Conservation (phyloP, 2,797 vertebrate genomes). For the Malurus splendens region DNA sequence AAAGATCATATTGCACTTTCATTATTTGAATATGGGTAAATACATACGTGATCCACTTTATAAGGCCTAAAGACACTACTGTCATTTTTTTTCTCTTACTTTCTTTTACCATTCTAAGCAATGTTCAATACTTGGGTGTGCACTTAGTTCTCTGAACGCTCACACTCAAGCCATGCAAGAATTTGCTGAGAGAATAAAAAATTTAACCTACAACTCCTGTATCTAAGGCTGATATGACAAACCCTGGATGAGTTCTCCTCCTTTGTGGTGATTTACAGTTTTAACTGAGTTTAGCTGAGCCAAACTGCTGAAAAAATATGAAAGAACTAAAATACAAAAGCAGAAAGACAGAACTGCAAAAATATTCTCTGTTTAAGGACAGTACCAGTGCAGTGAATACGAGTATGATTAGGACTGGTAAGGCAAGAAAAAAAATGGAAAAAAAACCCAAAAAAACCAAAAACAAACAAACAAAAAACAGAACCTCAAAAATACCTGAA, state of each 20-base stretch:
- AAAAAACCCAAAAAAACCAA: not conserved
- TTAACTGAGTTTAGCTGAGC: not conserved
- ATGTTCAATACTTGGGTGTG: not conserved
- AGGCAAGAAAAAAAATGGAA: not conserved
- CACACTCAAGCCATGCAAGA: not conserved
- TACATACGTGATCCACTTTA: fast-evolving
- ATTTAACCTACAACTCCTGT: not conserved
- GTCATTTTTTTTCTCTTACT: not conserved
- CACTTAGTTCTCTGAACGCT: not conserved
- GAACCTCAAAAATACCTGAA: not conserved
- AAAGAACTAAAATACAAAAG: not conserved
- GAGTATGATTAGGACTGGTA: not conserved
- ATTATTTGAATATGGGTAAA: not conserved
- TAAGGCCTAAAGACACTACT: not conserved
- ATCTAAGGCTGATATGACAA: not conserved
- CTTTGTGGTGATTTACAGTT: not conserved
- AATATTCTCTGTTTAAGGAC: not conserved
- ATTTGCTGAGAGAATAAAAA: not conserved
- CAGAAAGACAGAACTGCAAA: not conserved
- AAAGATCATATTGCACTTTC: not conserved
- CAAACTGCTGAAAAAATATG: not conserved
- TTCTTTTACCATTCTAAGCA: not conserved
- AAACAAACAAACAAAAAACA: not conserved
- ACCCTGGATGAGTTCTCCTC: not conserved
- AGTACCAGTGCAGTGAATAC: not conserved